These are phyloP conservation scores for Phaethornis superciliosus DNA, from an alignment of 2,113 vertebrate species.

Conservation along the genomic window DNA sequence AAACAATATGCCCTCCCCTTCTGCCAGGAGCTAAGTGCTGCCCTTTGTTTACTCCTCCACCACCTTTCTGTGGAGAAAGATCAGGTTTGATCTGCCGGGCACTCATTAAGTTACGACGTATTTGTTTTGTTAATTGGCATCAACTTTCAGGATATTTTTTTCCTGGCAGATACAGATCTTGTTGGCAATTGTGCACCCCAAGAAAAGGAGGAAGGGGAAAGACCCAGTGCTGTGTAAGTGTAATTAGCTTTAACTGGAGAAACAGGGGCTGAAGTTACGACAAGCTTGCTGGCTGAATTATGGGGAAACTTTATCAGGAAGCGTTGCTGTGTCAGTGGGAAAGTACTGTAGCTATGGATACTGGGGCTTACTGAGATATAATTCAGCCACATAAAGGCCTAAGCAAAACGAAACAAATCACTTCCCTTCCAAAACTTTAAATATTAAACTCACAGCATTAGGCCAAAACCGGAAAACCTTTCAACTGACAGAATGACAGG, in stretches of 20 bases:
- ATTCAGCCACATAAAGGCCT: slow-evolving; percentile 56
- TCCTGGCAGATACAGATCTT: slow-evolving; percentile 27
- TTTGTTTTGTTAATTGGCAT: slow-evolving; percentile 59
- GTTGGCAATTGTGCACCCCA: slow-evolving; percentile 25
- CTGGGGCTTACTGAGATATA: slow-evolving; percentile 58
- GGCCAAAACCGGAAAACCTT: slow-evolving; percentile 58
- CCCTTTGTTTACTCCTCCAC: slow-evolving; percentile 13
- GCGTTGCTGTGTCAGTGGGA: slow-evolving; percentile 46
- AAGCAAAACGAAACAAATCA: slow-evolving; percentile 67
- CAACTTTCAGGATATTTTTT: not conserved
- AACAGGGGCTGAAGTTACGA: slow-evolving; percentile 45
- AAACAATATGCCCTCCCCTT: slow-evolving; percentile 35
- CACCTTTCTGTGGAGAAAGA: slow-evolving; percentile 25
- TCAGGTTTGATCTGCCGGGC: not conserved
- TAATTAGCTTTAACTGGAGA: slow-evolving; percentile 51
- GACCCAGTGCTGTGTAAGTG: not conserved
- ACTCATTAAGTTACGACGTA: slow-evolving; percentile 28
- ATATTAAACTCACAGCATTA: slow-evolving; percentile 42
- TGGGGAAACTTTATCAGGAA: slow-evolving; percentile 51
- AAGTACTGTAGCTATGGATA: slow-evolving; percentile 71
- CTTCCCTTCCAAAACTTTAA: slow-evolving; percentile 57
- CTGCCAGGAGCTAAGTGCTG: not conserved
- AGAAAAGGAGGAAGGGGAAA: slow-evolving; percentile 33
- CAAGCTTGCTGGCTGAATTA: slow-evolving; percentile 50
- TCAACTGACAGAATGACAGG: slow-evolving; percentile 50